These are phyloP conservation scores for Schizothorax lantsangensis DNA, from an alignment of 2,797 vertebrate genomes.

Conservation along the genomic window DNA sequence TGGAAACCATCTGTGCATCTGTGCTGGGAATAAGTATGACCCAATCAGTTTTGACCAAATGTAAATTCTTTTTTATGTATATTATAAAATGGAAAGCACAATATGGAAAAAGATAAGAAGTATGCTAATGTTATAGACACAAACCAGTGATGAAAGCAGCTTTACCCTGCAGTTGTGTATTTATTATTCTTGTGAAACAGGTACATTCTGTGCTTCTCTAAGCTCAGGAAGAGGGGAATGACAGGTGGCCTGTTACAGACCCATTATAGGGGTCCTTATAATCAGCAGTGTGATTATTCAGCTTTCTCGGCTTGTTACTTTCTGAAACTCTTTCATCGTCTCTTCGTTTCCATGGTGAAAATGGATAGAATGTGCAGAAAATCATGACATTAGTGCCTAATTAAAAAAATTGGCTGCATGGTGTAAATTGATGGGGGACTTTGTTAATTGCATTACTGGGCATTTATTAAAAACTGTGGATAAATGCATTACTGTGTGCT, in stretches of 20 bases:
- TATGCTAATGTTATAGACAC: neutral
- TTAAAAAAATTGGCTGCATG: neutral
- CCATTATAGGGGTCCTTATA: slow-evolving; percentile 24
- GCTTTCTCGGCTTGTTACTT: neutral
- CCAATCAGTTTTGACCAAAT: neutral
- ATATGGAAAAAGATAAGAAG: neutral
- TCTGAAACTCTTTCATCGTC: neutral
- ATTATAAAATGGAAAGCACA: neutral
- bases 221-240: neutral
- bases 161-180: neutral
- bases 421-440: neutral
- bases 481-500: slow-evolving; percentile 29
- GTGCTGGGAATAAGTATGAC: neutral
- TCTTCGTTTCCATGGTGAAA: neutral
- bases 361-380: neutral
- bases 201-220: neutral
- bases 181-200: neutral
- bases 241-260: slow-evolving; percentile 1
- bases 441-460: slow-evolving; percentile 6
- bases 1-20: neutral
- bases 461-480: neutral
- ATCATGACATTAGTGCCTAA: neutral
- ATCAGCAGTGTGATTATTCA: slow-evolving; percentile 39
- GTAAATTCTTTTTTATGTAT: neutral
- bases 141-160: neutral